Percentiles rank a stretch among this genome's conserved stretches.
Conservation (phyloP, 2,113 vertebrate genomes). For the Etia nguti region DNA sequence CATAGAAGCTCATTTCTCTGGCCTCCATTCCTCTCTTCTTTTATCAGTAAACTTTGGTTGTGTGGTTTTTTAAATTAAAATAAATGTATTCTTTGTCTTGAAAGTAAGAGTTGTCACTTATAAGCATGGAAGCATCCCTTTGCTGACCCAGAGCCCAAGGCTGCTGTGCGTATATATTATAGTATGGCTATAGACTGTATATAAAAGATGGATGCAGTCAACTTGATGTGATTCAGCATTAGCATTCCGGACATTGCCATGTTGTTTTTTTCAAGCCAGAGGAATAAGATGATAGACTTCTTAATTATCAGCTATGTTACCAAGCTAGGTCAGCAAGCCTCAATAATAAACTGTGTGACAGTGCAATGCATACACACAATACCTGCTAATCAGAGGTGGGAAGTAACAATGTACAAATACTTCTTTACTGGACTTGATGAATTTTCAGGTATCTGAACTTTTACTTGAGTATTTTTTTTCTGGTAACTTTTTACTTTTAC, state of each 20-base stretch:
- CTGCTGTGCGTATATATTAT: not conserved
- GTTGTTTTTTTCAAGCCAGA: no score
- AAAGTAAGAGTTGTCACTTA: not conserved
- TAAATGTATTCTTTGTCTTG: not conserved
- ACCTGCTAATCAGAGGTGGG: not conserved
- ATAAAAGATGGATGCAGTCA: not conserved
- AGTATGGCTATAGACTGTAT: not conserved
- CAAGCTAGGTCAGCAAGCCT: not conserved
- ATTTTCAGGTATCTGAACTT: not conserved
- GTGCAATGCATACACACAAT: not conserved
- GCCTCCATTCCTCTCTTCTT: not conserved
- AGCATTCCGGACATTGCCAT: not conserved
- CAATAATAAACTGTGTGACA: not conserved
- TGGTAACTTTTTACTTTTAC: not conserved
- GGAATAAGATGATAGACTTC: not conserved
- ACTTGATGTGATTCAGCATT: not conserved
- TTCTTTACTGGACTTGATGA: not conserved
- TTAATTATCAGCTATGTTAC: not conserved
- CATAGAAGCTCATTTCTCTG: not conserved
- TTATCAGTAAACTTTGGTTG: not conserved
- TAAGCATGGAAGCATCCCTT: not conserved
- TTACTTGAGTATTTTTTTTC: not conserved
- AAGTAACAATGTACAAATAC: not conserved
- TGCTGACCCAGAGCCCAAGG: not conserved
- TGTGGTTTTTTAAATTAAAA: not conserved